Evolutionary conservation across 35 echinoderm and acorn worm genomes (phyloP).

Genomic region (Apostichopus japonicus): DNA sequence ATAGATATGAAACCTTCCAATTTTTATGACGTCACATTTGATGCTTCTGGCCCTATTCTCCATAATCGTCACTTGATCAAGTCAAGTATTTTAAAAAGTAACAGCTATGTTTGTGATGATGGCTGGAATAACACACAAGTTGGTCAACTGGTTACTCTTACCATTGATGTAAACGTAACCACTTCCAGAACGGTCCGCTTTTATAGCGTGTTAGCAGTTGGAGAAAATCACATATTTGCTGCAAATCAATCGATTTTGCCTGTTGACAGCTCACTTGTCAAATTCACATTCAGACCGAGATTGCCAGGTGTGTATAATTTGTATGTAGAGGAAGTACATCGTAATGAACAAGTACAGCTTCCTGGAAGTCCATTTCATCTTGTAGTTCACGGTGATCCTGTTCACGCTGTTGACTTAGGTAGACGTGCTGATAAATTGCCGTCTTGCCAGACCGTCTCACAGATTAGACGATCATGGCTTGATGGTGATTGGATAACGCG

Average conservation of each 20-base stretch:
- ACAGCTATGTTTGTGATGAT: not conserved
- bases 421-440: not conserved
- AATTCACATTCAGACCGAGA: not conserved
- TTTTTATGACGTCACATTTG: not conserved
- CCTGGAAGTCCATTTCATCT: constrained; percentile 18
- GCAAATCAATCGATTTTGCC: not conserved
- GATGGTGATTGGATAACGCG: not conserved
- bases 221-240: not conserved
- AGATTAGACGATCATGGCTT: constrained; percentile 13
- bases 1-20: not conserved
- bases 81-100: not conserved
- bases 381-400: not conserved
- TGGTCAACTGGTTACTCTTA: not conserved
- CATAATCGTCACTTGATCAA: not conserved
- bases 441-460: constrained; percentile 26
- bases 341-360: not conserved
- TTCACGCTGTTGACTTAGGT: not conserved
- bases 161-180: not conserved
- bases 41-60: not conserved
- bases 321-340: not conserved
- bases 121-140: not conserved
- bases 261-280: not conserved
- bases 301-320: constrained; percentile 17
- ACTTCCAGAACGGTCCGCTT: not conserved
- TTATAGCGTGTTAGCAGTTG: not conserved